Conservation (phyloP, 2,797 vertebrate genomes). For the Acridotheres tristis region DNA sequence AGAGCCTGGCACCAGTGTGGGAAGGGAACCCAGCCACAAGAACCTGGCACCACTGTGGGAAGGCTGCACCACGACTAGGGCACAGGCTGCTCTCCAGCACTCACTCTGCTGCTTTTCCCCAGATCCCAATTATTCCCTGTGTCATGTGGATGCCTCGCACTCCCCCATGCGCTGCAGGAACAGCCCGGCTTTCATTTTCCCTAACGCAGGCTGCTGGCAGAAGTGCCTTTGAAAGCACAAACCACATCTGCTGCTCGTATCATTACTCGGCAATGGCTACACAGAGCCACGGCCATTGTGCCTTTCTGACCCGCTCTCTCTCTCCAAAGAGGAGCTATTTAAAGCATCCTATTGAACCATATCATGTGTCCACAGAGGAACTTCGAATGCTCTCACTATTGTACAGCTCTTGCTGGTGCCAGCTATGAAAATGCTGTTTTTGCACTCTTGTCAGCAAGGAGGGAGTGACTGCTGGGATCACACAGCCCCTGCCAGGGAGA, state of each 20-base stretch:
- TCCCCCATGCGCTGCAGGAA: not conserved
- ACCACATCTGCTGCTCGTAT: not conserved
- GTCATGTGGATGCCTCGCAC: not conserved
- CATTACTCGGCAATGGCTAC: not conserved
- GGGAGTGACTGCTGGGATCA: not conserved
- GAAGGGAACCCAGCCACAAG: not conserved
- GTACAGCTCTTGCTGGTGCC: not conserved
- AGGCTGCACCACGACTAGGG: not conserved
- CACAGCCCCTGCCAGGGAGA: not conserved
- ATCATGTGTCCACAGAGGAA: not conserved
- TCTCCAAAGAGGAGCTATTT: slow-evolving; percentile 2
- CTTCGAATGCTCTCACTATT: not conserved
- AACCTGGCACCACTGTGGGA: not conserved
- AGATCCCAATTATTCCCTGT: not conserved
- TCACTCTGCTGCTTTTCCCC: not conserved
- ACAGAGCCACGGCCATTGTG: not conserved
- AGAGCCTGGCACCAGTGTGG: not conserved
- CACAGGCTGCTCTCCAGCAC: not conserved
- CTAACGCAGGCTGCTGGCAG: not conserved
- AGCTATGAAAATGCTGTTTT: not conserved
- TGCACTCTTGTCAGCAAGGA: not conserved
- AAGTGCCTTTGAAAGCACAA: not conserved
- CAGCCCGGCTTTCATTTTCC: not conserved
- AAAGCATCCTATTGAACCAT: not conserved
- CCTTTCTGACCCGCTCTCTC: not conserved